Evolutionary conservation across 92 coral and sea anemone species (phyloP).

Genomic region (Heteractis magnifica): DNA sequence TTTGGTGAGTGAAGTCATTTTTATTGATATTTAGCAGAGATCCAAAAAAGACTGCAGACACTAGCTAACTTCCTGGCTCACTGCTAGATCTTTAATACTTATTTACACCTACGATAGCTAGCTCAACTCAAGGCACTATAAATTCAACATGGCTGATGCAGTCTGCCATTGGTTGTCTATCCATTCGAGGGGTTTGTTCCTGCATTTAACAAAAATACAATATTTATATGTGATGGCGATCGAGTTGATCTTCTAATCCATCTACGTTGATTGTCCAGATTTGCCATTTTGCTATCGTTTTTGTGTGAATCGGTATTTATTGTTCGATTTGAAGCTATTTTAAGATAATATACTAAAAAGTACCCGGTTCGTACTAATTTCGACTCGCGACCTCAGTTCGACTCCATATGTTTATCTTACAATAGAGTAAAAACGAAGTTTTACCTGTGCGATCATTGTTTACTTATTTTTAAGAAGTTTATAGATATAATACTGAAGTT

Average conservation of each 20-base stretch:
- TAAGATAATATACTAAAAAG: neutral
- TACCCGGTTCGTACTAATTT: neutral
- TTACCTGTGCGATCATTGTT: conserved; percentile 9
- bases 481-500: neutral
- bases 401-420: neutral
- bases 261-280: neutral
- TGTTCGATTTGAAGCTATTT: conserved; percentile 1
- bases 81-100: neutral
- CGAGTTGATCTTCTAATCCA: conserved; percentile 11
- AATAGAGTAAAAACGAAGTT: neutral
- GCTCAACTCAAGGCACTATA: neutral
- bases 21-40: neutral
- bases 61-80: neutral
- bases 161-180: neutral
- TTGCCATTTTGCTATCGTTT: conserved; percentile 9
- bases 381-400: neutral
- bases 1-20: conserved; percentile 70
- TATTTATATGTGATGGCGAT: conserved; percentile 5
- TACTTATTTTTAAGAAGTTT: conserved; percentile 1
- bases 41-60: neutral
- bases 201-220: neutral
- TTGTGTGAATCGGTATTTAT: neutral
- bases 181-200: neutral
- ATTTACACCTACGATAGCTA: neutral
- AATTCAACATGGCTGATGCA: conserved; percentile 6